Base-by-base conservation (phyloP, 1,140 invertebrate genomes). In the Drosophila athabasca region DNA sequence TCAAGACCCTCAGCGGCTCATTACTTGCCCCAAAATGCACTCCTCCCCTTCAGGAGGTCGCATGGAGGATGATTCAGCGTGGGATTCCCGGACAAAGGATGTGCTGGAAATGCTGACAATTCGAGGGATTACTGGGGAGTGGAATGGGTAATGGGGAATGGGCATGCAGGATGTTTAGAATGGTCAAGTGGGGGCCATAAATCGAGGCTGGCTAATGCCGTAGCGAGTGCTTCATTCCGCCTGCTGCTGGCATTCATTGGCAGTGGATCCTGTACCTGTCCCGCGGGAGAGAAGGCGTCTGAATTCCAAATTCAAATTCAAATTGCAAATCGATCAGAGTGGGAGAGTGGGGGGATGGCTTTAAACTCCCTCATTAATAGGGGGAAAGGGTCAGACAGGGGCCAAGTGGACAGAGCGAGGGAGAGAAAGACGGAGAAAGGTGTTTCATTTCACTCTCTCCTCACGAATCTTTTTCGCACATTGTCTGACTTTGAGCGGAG, bases 121-220 rank as follows among this genome's bases (percentile, higher is more conserved):
- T 35, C 6, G 22, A 15, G 6, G 29, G 49, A 53, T 1, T 51
- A 13, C 31, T 49, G 58, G 54, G 43, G 49, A 54, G 8, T 15
- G 31, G 26, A 29, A 29, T 11, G 17, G 17, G 17, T 19, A 19
- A 19, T 19, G 3, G 29, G 29, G 7, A 13, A 13, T 31, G 22
- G 41, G 52, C n/a, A 24, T 31, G 19, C 24, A 26, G 35, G 11
- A 35, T 53, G 49, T 35, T 17, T 39, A 19, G 60, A 19, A 22
- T 48, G 72, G 60, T 73, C 80, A 66, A 79, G 80, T 65, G 73
- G 57, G 81, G 81, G 35, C 69, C 81, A 85, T 85, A 85, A 84
- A 81, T 85, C 77, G 73, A 61, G 49, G 57, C 43, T 41, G 61
- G 68, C 81, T 85, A 85, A 85, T 85, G 68, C 73, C 73, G 31